Evolutionary conservation across 2,888 invertebrate genomes (phyloP).

Genomic region (Lamproptera curius): DNA sequence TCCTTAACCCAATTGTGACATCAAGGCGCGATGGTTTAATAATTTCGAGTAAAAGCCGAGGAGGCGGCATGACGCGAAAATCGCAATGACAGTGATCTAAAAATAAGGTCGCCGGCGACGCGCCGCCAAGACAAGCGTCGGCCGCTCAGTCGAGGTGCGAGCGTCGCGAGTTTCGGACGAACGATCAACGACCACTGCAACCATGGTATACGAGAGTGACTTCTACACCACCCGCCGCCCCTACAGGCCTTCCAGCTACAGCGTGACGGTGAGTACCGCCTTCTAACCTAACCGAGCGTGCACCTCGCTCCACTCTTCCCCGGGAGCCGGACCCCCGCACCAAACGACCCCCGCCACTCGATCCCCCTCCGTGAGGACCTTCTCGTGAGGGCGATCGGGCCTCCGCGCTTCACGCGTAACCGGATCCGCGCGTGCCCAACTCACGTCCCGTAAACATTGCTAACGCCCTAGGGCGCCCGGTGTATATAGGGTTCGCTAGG

Average conservation of each 20-base stretch:
- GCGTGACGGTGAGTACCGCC: constrained; percentile 83
- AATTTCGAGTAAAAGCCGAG: constrained; percentile 48
- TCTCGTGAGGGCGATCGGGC: constrained; percentile 37
- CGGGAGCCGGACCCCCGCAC: constrained; percentile 73
- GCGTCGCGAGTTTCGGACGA: constrained; percentile 72
- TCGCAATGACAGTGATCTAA: constrained; percentile 77
- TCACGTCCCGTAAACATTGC: constrained; percentile 51
- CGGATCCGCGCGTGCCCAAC: constrained; percentile 31
- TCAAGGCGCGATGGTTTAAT: constrained; percentile 48
- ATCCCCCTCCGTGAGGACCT: constrained; percentile 35
- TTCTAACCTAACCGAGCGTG: constrained; percentile 53
- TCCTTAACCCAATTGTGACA: constrained; percentile 69
- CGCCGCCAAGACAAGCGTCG: constrained; percentile 40
- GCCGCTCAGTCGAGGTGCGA: constrained; percentile 67
- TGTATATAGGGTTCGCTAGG: constrained; percentile 34
- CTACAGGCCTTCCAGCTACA: constrained; percentile 86
- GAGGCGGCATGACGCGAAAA: constrained; percentile 63
- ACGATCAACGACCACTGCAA: constrained; percentile 63
- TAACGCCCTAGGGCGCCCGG: constrained; percentile 39
- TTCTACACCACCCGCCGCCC: constrained; percentile 94
- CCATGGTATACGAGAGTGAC: constrained; percentile 96
- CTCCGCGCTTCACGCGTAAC: constrained; percentile 27
- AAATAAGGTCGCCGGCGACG: constrained; percentile 60
- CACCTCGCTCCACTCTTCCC: constrained; percentile 64
- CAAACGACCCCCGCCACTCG: constrained; percentile 53